These are phyloP conservation scores for Dorcus parallelipipedus DNA, from an alignment of 2,888 invertebrate genomes.

Conservation along the genomic window DNA sequence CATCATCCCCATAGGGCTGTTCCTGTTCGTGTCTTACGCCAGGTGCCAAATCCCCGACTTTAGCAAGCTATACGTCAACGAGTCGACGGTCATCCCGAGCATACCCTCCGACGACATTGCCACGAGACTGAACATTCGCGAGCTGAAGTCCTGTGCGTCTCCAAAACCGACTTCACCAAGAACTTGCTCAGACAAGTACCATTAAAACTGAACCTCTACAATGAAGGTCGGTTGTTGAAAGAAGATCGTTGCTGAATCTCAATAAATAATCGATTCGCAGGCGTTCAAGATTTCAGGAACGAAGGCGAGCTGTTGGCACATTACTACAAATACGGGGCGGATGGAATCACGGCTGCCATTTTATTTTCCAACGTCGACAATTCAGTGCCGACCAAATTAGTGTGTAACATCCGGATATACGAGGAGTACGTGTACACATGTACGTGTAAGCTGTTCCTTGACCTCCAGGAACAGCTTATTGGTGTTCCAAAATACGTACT, in stretches of 20 bases:
- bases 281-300: constrained; percentile 31
- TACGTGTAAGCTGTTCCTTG: constrained; percentile 23
- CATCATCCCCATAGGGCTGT: constrained; percentile 39
- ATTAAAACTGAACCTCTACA: constrained; percentile 33
- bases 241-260: no score
- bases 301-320: constrained; percentile 32
- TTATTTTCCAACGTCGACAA: constrained; percentile 31
- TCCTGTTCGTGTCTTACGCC: constrained; percentile 41
- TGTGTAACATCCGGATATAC: constrained; percentile 38
- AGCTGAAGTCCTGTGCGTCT: constrained; percentile 34
- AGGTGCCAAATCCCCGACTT: constrained; percentile 38
- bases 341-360: constrained; percentile 32
- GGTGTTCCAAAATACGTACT: constrained; percentile 7
- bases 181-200: constrained; percentile 37
- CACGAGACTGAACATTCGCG: constrained; percentile 20
- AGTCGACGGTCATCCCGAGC: constrained; percentile 32
- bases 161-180: constrained; percentile 34
- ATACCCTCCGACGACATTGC: constrained; percentile 22
- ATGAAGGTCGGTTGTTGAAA: constrained; percentile 33
- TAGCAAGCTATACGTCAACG: constrained; percentile 35
- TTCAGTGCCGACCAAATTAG: constrained; percentile 28
- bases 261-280: constrained; percentile 6
- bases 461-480: constrained; percentile 16
- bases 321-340: constrained; percentile 25
- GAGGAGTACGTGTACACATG: constrained; percentile 32